phyloP scores from a whole-genome alignment of 2,888 invertebrate genomes.

The Cancer borealis region DNA sequence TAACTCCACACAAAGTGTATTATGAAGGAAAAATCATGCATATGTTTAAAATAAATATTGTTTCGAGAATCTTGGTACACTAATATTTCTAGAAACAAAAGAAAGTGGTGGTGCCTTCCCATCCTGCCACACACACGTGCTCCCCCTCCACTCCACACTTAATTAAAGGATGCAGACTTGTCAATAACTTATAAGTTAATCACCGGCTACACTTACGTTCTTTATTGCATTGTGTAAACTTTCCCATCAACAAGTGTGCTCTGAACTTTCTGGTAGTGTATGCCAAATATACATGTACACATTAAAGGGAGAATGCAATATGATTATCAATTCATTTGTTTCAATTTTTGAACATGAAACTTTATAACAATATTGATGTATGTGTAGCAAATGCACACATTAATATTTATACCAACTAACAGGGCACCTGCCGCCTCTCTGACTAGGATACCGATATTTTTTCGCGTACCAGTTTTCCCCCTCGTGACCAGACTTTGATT shows the following conservation, averaged over 20 bases:
- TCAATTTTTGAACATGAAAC: neutral
- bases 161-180: neutral
- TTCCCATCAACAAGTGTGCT: neutral
- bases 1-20: neutral
- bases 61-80: neutral
- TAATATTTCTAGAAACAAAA: neutral
- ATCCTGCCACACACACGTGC: neutral
- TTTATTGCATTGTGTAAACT: neutral
- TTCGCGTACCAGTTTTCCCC: neutral
- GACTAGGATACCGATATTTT: neutral
- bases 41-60: neutral
- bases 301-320: neutral
- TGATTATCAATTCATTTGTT: neutral
- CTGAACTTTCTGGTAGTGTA: neutral
- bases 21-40: neutral
- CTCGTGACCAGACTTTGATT: slow-evolving; percentile 5
- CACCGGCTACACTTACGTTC: neutral
- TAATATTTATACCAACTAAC: neutral
- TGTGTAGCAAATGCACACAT: slow-evolving; percentile 10
- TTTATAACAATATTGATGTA: neutral
- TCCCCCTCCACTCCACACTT: neutral
- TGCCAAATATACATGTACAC: neutral
- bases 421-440: neutral
- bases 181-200: neutral
- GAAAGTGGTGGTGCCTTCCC: neutral